phyloP scores from a whole-genome alignment of 2,888 invertebrate species.

The Belgica antarctica region DNA sequence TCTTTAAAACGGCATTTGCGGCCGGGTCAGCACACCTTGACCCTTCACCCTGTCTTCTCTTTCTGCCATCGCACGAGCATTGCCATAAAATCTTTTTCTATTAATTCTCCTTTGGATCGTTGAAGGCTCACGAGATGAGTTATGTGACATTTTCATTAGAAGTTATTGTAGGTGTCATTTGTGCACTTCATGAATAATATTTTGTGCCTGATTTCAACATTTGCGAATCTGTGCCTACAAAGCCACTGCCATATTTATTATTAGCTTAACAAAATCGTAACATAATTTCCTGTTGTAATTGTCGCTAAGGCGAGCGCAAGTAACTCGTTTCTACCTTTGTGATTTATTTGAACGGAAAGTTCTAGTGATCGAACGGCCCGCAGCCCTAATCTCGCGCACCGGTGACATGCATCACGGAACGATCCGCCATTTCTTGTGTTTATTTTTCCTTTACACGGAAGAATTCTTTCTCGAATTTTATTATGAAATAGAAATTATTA shows the following conservation, averaged over 20 bases:
- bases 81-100: neutral
- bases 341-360: neutral
- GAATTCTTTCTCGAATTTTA: conserved; percentile 14
- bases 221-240: neutral
- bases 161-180: conserved; percentile 22
- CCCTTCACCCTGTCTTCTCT: too few relatives aligned
- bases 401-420: neutral
- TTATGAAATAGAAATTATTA: neutral
- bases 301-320: neutral
- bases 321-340: neutral
- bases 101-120: neutral
- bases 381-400: neutral
- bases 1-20: too few relatives aligned
- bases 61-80: conserved; percentile 6
- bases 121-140: conserved; percentile 33
- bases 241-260: conserved; percentile 21
- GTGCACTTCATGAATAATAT: conserved; percentile 15
- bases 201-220: neutral
- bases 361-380: neutral
- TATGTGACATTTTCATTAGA: conserved; percentile 45
- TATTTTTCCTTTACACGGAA: conserved; percentile 30
- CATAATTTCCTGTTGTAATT: conserved; percentile 32
- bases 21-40: too few relatives aligned
- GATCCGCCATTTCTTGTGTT: neutral
- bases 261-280: conserved; percentile 23